These are phyloP conservation scores for Gryllus longicercus DNA, from an alignment of 2,888 invertebrate genomes.

Conservation along the genomic window DNA sequence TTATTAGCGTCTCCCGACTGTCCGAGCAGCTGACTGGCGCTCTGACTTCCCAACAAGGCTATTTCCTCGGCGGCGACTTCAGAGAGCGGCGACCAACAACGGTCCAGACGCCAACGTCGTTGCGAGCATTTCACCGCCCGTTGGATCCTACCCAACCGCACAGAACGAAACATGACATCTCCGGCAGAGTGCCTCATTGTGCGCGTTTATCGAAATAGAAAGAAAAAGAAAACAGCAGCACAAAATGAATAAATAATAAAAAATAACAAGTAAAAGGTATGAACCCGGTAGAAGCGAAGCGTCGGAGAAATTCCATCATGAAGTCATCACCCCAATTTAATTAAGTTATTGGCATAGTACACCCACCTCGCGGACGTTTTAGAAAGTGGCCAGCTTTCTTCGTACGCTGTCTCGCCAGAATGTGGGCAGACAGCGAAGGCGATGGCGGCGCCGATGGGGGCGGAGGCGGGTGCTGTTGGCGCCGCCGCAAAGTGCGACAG, in stretches of 20 bases:
- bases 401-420: neutral
- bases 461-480: neutral
- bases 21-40: neutral
- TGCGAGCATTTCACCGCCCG: neutral
- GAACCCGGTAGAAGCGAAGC: neutral
- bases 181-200: neutral
- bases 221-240: neutral
- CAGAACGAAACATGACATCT: neutral
- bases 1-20: neutral
- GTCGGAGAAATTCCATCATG: neutral
- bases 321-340: conserved; percentile 5
- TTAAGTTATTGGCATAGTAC: neutral
- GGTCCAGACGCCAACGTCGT: neutral
- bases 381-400: neutral
- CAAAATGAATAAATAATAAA: neutral
- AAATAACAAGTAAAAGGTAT: no score
- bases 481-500: neutral
- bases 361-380: neutral
- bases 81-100: neutral
- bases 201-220: neutral
- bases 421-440: neutral
- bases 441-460: neutral
- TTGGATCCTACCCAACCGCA: neutral
- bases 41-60: neutral
- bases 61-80: conserved; percentile 10